Conservation (phyloP, 2,888 invertebrate genomes). For the Deroplatys truncata region DNA sequence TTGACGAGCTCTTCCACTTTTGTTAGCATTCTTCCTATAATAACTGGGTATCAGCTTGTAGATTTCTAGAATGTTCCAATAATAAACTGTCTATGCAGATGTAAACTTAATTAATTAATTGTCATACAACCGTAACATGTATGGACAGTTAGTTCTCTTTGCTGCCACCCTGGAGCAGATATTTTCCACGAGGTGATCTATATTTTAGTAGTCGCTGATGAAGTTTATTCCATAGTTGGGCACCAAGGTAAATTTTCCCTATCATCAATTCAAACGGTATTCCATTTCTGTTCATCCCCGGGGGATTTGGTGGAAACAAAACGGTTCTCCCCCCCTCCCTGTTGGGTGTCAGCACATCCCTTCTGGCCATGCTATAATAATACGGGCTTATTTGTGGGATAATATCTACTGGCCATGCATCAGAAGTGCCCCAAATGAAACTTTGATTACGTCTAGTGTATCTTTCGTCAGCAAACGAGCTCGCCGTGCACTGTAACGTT, state of each 20-base stretch:
- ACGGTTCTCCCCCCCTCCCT: not conserved
- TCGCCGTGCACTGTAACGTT: no score
- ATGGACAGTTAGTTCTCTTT: no score
- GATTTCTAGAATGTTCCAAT: no score
- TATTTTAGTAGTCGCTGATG: not conserved
- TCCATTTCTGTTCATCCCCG: not conserved
- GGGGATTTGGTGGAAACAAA: not conserved
- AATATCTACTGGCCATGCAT: not conserved
- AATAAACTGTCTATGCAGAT: no score
- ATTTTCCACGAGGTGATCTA: not conserved
- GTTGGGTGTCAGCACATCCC: not conserved
- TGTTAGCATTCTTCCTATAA: no score
- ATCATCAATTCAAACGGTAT: not conserved
- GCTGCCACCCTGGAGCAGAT: not conserved
- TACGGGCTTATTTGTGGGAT: not conserved
- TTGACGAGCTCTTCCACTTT: no score
- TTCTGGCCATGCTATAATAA: not conserved
- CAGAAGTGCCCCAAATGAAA: not conserved
- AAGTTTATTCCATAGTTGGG: not conserved
- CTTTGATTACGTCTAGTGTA: not conserved
- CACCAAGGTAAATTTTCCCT: not conserved
- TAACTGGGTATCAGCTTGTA: no score
- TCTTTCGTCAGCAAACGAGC: no score
- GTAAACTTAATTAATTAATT: no score
- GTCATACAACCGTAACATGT: no score